These are phyloP conservation scores for Spodoptera frugiperda DNA, from an alignment of 1,140 invertebrate species.

Conservation along the genomic window DNA sequence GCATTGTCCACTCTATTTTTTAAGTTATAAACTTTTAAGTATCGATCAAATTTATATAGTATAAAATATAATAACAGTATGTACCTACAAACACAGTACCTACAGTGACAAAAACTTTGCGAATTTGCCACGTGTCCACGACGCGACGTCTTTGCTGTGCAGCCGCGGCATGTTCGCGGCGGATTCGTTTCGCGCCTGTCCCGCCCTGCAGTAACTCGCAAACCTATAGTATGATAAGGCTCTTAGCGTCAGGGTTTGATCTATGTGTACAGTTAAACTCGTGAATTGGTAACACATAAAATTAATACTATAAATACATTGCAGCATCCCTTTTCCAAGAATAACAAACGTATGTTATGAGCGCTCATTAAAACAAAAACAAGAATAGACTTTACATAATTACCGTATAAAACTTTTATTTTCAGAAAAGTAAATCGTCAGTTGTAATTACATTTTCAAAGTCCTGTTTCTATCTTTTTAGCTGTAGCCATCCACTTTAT, in stretches of 20 bases:
- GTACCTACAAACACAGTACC: too few species aligned
- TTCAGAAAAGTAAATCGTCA: background rate
- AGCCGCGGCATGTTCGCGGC: too few species aligned
- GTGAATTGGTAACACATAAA: background rate
- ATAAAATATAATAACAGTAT: too few species aligned
- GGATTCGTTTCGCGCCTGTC: too few species aligned
- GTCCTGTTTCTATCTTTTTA: background rate
- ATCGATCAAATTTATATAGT: background rate
- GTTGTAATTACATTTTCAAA: background rate
- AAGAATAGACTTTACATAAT: background rate
- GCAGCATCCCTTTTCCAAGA: background rate
- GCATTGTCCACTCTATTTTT: background rate
- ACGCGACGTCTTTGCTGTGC: too few species aligned
- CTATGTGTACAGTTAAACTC: background rate
- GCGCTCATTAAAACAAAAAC: too few species aligned
- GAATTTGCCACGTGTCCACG: too few species aligned
- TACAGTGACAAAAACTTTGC: too few species aligned
- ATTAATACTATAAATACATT: background rate
- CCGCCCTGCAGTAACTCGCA: too few species aligned
- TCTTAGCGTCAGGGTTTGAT: too few species aligned
- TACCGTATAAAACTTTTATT: background rate
- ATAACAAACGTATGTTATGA: too few species aligned
- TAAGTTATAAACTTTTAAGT: background rate
- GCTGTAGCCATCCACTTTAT: background rate
- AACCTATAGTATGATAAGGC: too few species aligned